phyloP scores from a whole-genome alignment of 2,797 vertebrate genomes.

The Cynopterus sphinx region DNA sequence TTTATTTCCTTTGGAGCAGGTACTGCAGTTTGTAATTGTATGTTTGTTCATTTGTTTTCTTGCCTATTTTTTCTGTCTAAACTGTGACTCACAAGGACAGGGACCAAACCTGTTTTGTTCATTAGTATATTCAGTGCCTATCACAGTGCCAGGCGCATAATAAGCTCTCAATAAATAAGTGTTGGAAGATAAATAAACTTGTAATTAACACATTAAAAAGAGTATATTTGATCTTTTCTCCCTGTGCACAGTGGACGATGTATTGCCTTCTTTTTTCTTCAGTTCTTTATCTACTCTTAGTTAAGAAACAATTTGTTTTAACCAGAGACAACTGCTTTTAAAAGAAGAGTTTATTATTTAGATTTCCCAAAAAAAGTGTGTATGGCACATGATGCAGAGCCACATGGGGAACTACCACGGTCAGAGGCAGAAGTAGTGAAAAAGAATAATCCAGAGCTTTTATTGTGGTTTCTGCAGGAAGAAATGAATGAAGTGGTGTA shows the following conservation, averaged over 20 bases:
- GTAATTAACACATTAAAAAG: not conserved
- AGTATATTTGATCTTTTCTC: not conserved
- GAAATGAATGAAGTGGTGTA: not conserved
- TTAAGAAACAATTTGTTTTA: not conserved
- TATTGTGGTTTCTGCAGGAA: not conserved
- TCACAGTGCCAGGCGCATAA: not conserved
- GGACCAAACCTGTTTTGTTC: not conserved
- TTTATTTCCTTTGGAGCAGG: not conserved
- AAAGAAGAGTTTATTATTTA: not conserved
- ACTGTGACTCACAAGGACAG: not conserved
- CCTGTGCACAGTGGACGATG: not conserved
- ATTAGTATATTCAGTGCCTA: not conserved
- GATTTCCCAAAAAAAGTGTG: not conserved
- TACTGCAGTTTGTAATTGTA: not conserved
- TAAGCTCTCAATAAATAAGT: not conserved
- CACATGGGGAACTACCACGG: not conserved
- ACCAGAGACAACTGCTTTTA: not conserved
- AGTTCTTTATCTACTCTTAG: not conserved
- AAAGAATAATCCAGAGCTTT: not conserved
- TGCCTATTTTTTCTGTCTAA: not conserved
- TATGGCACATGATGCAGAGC: not conserved
- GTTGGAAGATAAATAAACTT: not conserved
- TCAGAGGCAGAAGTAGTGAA: not conserved
- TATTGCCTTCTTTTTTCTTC: not conserved
- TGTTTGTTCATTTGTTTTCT: not conserved